Percentiles rank a stretch among this genome's conserved stretches.
phyloP scores from a whole-genome alignment of 1,140 invertebrate species.

The Monomorium pharaonis region DNA sequence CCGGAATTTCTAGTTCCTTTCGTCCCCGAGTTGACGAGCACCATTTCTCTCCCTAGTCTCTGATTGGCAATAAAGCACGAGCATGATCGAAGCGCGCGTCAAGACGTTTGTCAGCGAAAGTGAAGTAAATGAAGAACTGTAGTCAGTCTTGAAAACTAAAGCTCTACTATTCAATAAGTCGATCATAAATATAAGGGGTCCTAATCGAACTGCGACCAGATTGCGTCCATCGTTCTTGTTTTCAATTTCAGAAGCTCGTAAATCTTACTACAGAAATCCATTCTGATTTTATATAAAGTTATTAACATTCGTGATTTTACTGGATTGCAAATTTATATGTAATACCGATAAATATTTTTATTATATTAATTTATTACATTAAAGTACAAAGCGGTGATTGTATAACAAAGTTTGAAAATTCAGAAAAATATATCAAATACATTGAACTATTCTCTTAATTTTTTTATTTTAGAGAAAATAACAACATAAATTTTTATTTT shows the following conservation, averaged over 20 bases:
- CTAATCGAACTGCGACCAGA: slow-evolving; percentile 1
- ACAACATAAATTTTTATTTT: neutral
- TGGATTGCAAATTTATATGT: neutral
- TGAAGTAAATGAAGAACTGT: slow-evolving; percentile 58
- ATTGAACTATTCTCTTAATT: neutral
- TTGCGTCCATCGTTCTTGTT: neutral
- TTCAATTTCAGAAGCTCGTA: neutral
- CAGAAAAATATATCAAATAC: slow-evolving; percentile 11
- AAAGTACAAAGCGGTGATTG: neutral
- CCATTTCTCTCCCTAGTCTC: slow-evolving; percentile 29
- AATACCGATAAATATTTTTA: neutral
- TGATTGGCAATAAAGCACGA: slow-evolving; percentile 71
- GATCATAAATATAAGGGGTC: slow-evolving; percentile 19
- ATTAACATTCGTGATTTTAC: neutral
- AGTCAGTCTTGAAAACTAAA: slow-evolving; percentile 44
- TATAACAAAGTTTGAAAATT: neutral
- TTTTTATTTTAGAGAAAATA: neutral
- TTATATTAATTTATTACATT: slow-evolving; percentile 7
- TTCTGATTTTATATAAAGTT: neutral
- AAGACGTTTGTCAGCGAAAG: slow-evolving; percentile 34
- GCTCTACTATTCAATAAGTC: slow-evolving; percentile 42
- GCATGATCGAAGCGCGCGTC: slow-evolving; percentile 53
- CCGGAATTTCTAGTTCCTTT: slow-evolving; percentile 61
- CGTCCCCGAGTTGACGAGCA: slow-evolving; percentile 50
- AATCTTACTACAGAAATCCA: neutral